These are phyloP conservation scores for Murina feae DNA, from an alignment of 2,113 vertebrate genomes.

Conservation along the genomic window DNA sequence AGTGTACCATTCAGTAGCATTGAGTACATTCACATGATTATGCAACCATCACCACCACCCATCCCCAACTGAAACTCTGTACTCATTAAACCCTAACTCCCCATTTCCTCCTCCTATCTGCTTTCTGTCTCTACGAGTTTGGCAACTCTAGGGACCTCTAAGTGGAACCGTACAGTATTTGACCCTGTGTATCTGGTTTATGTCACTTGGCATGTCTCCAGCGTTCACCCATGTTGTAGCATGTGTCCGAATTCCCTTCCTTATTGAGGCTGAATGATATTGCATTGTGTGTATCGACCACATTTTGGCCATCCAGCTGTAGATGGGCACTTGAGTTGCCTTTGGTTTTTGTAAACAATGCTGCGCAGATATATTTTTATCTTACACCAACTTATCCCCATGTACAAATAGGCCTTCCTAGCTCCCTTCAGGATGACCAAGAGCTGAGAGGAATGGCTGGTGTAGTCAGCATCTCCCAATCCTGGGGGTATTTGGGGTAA, in stretches of 20 bases:
- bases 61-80: neutral
- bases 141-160: neutral
- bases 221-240: neutral
- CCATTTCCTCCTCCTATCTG: too few species aligned
- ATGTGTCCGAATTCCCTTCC: neutral
- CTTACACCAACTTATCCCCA: neutral
- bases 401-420: neutral
- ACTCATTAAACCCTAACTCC: neutral
- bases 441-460: neutral
- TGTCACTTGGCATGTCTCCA: neutral
- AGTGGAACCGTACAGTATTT: neutral
- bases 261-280: neutral
- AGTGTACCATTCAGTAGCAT: neutral
- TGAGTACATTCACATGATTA: neutral
- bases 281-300: fast-evolving
- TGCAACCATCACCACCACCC: neutral
- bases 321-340: neutral
- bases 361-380: neutral
- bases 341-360: neutral
- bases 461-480: neutral
- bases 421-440: neutral
- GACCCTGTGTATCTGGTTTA: neutral
- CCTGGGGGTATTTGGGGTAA: neutral
- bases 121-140: neutral
- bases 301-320: neutral